phyloP scores from a whole-genome alignment of 2,888 invertebrate genomes.

The Emmelina monodactyla region DNA sequence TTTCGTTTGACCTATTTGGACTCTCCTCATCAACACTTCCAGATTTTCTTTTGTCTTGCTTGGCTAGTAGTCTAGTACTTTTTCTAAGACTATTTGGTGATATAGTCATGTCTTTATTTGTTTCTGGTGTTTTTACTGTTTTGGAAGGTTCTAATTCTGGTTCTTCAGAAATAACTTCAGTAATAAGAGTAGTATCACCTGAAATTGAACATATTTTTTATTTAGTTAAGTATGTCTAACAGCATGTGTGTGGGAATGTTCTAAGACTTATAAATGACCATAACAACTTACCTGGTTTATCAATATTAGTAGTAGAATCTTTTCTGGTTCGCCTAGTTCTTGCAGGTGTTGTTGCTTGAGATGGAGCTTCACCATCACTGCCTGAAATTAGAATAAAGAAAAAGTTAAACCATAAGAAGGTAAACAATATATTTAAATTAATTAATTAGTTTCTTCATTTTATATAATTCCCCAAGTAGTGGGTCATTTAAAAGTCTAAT shows the following conservation, averaged over 20 bases:
- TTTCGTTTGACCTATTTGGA: background rate
- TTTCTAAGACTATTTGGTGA: constrained; percentile 17
- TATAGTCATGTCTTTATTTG: constrained; percentile 11
- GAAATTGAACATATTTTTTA: constrained; percentile 4
- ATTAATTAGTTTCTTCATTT: no score
- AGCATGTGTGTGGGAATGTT: background rate
- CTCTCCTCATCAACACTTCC: background rate
- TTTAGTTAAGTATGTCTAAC: background rate
- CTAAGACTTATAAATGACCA: no score
- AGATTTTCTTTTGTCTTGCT: background rate
- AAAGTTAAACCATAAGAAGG: background rate
- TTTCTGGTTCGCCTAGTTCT: constrained; percentile 37
- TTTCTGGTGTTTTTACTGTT: background rate
- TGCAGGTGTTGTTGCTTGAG: constrained; percentile 34
- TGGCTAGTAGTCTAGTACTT: constrained; percentile 19
- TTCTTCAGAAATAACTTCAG: constrained; percentile 35
- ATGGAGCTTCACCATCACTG: constrained; percentile 43
- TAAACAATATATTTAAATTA: background rate
- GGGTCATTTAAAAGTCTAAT: background rate
- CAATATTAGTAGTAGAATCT: constrained; percentile 41
- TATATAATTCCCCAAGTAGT: no score
- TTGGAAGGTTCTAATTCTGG: constrained; percentile 19
- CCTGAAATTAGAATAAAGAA: constrained; percentile 22
- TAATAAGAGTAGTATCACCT: constrained; percentile 20
- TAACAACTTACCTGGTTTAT: constrained; percentile 32